phyloP scores from a whole-genome alignment of 2,113 vertebrate genomes.

The Psilopsiagon aurifrons region DNA sequence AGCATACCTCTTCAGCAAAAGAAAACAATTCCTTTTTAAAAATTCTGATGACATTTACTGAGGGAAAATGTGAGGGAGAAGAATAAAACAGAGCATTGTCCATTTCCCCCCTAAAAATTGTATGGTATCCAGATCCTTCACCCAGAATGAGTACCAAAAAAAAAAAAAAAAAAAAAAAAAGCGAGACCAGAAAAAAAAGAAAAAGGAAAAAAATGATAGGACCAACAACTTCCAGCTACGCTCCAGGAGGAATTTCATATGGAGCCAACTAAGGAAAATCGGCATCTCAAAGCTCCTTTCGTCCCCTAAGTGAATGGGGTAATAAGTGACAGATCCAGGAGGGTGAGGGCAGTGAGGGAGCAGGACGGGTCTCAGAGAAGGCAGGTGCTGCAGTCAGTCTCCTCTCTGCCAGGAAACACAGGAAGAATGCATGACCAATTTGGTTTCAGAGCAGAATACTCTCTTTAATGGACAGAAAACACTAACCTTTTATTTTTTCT shows the following conservation, averaged over 20 bases:
- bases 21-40: not conserved
- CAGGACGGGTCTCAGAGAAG: conserved; percentile 9
- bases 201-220: rapidly evolving
- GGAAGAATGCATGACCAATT: conserved; percentile 88
- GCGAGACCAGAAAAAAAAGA: no score
- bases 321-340: conserved; percentile 75
- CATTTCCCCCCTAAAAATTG: not conserved
- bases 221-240: not conserved
- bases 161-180: no score
- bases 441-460: conserved; percentile 78
- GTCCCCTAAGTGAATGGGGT: conserved; percentile 57
- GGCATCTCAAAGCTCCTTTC: conserved; percentile 7
- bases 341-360: conserved; percentile 16
- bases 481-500: conserved; percentile 80
- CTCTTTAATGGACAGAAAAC: conserved; percentile 84
- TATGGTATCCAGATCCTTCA: not conserved
- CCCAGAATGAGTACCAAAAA: rapidly evolving
- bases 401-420: conserved; percentile 78
- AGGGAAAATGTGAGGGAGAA: not conserved
- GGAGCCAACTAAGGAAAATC: conserved; percentile 29
- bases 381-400: conserved; percentile 79
- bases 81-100: not conserved
- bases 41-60: not conserved
- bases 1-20: not conserved
- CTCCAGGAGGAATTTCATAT: conserved; percentile 33